Evolutionary conservation across 1,140 invertebrate species (phyloP), one percentile per base, ranked within the genome.

Genomic region (Papilio glaucus): DNA sequence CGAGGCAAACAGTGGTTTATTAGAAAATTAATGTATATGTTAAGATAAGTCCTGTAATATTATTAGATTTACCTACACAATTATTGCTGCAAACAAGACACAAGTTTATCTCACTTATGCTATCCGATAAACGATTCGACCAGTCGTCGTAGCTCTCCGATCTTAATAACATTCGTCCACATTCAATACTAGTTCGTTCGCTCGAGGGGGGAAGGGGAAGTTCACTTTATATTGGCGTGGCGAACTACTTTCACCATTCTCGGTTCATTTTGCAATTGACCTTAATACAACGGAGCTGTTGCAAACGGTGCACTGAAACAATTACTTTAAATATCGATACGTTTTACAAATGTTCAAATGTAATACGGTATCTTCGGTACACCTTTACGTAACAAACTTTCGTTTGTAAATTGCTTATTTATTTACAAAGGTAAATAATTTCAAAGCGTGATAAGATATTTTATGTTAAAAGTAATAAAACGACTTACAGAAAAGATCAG

Each of bases 161-260:
- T 33, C 37, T 67, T 24, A 15, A 63, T 24, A 68, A 75, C 26
- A 71, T 24, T 72, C 33, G 12, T 42, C 26, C 9, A 69, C 18
- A 26, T 13, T 24, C 10, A 24, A 5, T 45, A 49, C n/a, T 9
- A 63, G 10, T 65, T 26, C 13, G 10, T 7, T 37, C 8, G 37
- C 15, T 45, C 38, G 2, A 63, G 13, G 61, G 71, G 42, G 62
- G 63, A n/a, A 39, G 73, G 15, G 75, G 75, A 9, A 75, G 84
- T 45, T 78, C 85, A 62, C 7, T 18, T 4, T 71, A 33, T 38
- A 24, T 41, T 87, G 81, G 85, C 65, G 60, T 18, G 12, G 73
- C 80, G 74, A 82, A 85, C 86, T 87, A 87, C 86, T 88, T 88
- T 88, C 86, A 88, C 80, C 77, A 77, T 75, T 77, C 81, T 84